Evolutionary conservation across 2,797 vertebrate species (phyloP), one percentile per base, ranked within the genome.

Genomic region (Hoplostethus mediterraneus): DNA sequence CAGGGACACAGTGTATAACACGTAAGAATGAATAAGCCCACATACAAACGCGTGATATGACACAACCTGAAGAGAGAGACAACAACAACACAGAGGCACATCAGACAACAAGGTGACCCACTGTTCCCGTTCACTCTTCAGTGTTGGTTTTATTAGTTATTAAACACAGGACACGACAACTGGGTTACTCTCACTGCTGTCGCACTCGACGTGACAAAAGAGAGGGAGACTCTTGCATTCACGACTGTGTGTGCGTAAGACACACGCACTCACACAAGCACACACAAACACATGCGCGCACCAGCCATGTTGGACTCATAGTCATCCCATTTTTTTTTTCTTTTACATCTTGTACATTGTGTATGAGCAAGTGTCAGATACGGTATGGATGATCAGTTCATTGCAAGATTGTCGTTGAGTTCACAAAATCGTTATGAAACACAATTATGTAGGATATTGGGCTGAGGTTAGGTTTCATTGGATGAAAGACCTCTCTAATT

Each of bases 11-110:
- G 87, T 91, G 91, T 93, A 91, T 80, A 87, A 94, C 87, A 87
- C 53, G 82, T 90, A 94, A 92, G 92, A 94, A 94, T 94, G 93
- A 95, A 94, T 89, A 93, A 94, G 92, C 92, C 93, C 93, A 95
- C 95, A 94, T 95, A 95, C 95, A 95, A 94, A 95, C 92, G 91
- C 93, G 94, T 94, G 94, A 95, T 94, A 95, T 95, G 94, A 95
- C 94, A 95, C 93, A 95, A 95, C 94, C 94, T 95, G 93, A 95
- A 95, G 94, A 91, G 92, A 94, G 90, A 95, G 92, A 93, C 93
- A 90, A 93, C 89, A 91, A 92, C 92, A 93, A 92, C 90, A 92
- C 88, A 93, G 83, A 91, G 86, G 88, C 90, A 91, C 89, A 89
- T 94, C 90, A 93, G 93, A 94, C 91, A 92, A 92, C 90, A 91